Conservation (phyloP, 1,140 invertebrate species). For the Pogonomyrmex barbatus region DNA sequence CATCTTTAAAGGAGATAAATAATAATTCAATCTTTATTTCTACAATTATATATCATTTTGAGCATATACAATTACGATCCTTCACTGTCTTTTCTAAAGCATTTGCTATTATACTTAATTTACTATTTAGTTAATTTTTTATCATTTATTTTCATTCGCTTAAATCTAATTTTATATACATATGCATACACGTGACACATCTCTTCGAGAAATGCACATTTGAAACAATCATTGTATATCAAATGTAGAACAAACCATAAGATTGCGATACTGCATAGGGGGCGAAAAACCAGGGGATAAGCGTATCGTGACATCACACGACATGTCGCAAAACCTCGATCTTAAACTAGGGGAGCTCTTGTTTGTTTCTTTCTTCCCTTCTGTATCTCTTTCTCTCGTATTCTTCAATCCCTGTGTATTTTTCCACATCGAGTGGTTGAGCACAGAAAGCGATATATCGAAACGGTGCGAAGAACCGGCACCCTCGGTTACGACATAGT, state of each 20-base stretch:
- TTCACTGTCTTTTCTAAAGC: conserved; percentile 9
- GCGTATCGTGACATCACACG: conserved; percentile 39
- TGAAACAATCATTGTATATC: conserved; percentile 37
- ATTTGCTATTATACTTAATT: conserved; percentile 24
- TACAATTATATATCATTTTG: not conserved
- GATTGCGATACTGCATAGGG: conserved; percentile 18
- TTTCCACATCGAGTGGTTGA: conserved; percentile 60
- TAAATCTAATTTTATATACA: conserved; percentile 19
- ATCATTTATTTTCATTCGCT: conserved; percentile 1
- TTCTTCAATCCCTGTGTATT: conserved; percentile 36
- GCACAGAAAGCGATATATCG: conserved; percentile 55
- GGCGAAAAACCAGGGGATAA: conserved; percentile 14
- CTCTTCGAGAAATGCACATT: not conserved
- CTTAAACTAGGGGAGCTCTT: conserved; percentile 38
- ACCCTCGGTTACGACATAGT: conserved; percentile 59
- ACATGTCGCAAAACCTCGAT: conserved; percentile 45
- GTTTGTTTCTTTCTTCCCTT: conserved; percentile 39
- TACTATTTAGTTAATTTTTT: conserved; percentile 20
- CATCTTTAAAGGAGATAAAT: conserved; percentile 10
- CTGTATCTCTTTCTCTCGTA: not conserved
- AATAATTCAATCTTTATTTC: conserved; percentile 31
- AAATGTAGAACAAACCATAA: not conserved
- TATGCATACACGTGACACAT: too few species aligned
- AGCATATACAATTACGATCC: conserved; percentile 11
- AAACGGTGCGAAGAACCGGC: conserved; percentile 23